Evolutionary conservation across 2,797 vertebrate species (phyloP).

Genomic region (Chaetodon trifasciatus): DNA sequence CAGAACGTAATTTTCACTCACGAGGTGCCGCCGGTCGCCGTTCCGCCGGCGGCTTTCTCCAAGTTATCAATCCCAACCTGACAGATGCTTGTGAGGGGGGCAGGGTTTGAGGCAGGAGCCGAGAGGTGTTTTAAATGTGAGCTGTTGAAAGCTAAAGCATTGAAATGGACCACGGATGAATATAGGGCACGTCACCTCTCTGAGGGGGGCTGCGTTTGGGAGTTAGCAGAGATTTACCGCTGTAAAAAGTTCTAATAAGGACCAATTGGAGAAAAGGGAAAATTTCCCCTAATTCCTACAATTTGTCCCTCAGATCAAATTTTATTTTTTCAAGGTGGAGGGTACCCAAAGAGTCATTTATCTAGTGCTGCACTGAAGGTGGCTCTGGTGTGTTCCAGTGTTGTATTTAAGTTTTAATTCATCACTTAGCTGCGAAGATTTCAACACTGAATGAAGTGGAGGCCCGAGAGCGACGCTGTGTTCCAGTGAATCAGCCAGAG

Average conservation of each 20-base stretch:
- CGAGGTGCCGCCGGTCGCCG: too few species aligned
- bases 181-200: too few species aligned
- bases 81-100: too few species aligned
- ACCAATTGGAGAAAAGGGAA: background rate
- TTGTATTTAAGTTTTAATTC: background rate
- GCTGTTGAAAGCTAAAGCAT: too few species aligned
- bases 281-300: background rate
- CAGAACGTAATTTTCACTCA: too few species aligned
- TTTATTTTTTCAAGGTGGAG: background rate
- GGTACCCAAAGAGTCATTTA: background rate
- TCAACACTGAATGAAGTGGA: background rate
- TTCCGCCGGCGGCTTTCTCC: too few species aligned
- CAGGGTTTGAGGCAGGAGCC: too few species aligned
- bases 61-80: too few species aligned
- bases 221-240: too few species aligned
- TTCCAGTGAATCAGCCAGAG: constrained; percentile 1
- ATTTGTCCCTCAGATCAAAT: background rate
- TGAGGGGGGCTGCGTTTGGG: too few species aligned
- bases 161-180: too few species aligned
- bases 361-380: background rate
- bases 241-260: background rate
- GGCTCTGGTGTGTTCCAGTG: background rate
- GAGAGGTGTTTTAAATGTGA: too few species aligned
- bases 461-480: background rate
- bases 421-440: background rate